These are phyloP conservation scores for Bos indicus DNA, from an alignment of 2,113 vertebrate genomes.

Conservation along the genomic window DNA sequence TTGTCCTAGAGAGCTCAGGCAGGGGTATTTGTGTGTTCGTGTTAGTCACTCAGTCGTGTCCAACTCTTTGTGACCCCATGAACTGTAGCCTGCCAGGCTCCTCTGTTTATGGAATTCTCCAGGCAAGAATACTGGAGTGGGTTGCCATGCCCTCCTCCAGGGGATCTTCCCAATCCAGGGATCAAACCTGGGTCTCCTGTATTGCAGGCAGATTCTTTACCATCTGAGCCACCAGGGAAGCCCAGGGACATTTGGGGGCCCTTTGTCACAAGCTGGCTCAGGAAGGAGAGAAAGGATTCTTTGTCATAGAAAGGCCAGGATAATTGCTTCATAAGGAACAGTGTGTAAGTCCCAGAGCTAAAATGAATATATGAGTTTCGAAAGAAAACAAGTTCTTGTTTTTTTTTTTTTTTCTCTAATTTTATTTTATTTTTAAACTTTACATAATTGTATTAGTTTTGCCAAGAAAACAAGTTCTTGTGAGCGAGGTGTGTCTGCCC, in stretches of 20 bases:
- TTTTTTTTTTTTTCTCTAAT: too few species aligned
- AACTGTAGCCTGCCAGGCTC: neutral
- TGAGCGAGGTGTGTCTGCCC: neutral
- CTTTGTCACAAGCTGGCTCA: neutral
- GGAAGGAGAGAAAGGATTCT: neutral
- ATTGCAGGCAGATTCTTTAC: neutral
- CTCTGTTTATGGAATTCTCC: neutral
- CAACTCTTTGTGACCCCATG: fast-evolving
- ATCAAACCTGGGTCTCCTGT: neutral
- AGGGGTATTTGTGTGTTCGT: neutral
- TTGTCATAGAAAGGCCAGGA: neutral
- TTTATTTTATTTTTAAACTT: too few species aligned
- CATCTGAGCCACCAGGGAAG: neutral
- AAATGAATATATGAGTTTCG: neutral
- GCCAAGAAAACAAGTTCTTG: neutral
- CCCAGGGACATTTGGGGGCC: neutral
- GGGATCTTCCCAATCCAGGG: neutral
- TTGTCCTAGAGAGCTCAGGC: neutral
- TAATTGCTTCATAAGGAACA: neutral
- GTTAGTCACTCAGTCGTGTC: neutral
- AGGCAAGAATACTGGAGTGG: neutral
- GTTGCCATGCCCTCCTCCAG: neutral
- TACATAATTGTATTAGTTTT: too few species aligned
- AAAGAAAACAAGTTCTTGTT: neutral
- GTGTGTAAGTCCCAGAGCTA: neutral